Evolutionary conservation across 2,888 invertebrate species (phyloP), one percentile per base, ranked within the genome.

Genomic region (Epistrophella euchroma): DNA sequence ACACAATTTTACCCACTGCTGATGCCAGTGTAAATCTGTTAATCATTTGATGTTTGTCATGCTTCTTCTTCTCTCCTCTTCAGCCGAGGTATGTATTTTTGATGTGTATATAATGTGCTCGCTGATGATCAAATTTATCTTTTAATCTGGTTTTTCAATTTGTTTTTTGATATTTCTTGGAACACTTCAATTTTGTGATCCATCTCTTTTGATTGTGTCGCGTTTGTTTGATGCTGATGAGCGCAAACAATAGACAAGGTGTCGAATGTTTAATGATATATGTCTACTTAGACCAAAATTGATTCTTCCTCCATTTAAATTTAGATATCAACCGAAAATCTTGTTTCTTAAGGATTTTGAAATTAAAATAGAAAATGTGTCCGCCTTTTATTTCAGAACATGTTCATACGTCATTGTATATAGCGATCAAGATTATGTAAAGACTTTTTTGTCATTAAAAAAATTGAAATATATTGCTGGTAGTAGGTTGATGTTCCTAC

Each of bases 101-200:
- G 47, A 50, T 52, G 52, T 52, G 28, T 52, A 25, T 28, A 25
- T 25, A 25, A 50, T 60, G 25, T 47, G 32, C 35, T 58, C 17
- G 17, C 2, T 32, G n/a, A 28, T 32, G n/a, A 28, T 45, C 62
- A 72, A 70, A 71, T 28, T 62, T 77, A 81, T 86, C 76, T 86
- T 74, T 77, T 81, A 81, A 77, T 86, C 77, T 86, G 58, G 47
- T 73, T 81, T 56, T 85, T 77, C 76, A 81, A 80, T 85, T 81
- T 81, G 81, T 86, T 81, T 81, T 86, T 70, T 81, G 73, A 73
- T 32, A 68, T 86, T 81, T 86, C 81, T 80, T 47, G 84, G 84
- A 85, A 85, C 76, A 35, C 60, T 68, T 76, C 68, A 76, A 84
- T 84, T n/a, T n/a, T 52, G 75, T 72, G 84, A 84, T 84, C 79